These are phyloP conservation scores for Nothoprocta perdicaria DNA, from an alignment of 2,113 vertebrate species.

Conservation along the genomic window DNA sequence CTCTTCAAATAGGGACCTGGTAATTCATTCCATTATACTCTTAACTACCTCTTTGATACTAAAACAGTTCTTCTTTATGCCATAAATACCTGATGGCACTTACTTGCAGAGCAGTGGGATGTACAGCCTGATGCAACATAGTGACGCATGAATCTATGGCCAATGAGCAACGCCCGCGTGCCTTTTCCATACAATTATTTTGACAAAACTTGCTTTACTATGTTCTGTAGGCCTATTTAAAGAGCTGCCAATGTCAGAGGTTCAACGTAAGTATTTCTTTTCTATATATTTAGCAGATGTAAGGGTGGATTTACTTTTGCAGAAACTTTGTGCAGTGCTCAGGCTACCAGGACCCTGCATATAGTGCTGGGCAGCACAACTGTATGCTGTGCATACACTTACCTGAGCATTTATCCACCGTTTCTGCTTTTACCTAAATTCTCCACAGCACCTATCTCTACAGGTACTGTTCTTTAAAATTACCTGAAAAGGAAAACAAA, in stretches of 20 bases:
- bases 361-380: not conserved
- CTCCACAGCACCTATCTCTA: not conserved
- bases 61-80: conserved; percentile 21
- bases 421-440: not conserved
- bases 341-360: not conserved
- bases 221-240: not conserved
- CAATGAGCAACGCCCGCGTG: not conserved
- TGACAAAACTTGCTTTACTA: not conserved
- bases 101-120: not conserved
- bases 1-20: not conserved
- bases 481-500: not conserved
- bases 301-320: not conserved
- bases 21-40: conserved; percentile 23
- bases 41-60: conserved; percentile 16
- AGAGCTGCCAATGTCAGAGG: not conserved
- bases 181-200: conserved; percentile 9
- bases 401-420: not conserved
- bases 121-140: not conserved
- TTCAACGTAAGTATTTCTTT: not conserved
- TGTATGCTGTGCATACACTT: not conserved
- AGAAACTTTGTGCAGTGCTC: not conserved
- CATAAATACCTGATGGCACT: not conserved
- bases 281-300: not conserved
- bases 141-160: fast-evolving
- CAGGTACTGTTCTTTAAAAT: not conserved